These are phyloP conservation scores for Drusus annulatus DNA, from an alignment of 1,140 invertebrate genomes.

Conservation along the genomic window DNA sequence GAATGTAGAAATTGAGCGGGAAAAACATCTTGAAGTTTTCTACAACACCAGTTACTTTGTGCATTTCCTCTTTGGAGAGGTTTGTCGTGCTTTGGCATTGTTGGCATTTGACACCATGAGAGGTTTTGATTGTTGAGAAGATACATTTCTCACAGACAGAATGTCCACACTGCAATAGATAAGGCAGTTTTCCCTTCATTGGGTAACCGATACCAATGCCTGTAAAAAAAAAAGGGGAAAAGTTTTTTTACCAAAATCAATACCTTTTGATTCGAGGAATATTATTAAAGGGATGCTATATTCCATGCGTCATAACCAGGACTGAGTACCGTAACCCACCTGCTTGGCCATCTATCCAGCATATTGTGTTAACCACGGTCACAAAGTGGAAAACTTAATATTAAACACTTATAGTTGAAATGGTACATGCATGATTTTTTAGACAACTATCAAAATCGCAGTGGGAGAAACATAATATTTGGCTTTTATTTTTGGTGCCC, in stretches of 20 bases:
- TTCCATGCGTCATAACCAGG: neutral
- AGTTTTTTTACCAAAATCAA: neutral
- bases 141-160: conserved; percentile 67
- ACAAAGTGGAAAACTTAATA: neutral
- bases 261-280: neutral
- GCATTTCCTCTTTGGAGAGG: conserved; percentile 57
- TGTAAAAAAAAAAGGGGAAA: conserved; percentile 37
- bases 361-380: neutral
- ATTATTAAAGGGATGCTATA: neutral
- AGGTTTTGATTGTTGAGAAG: conserved; percentile 62
- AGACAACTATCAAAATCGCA: too few relatives aligned
- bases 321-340: neutral
- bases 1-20: conserved; percentile 64
- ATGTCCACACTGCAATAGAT: conserved; percentile 66
- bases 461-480: too few relatives aligned
- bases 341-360: neutral
- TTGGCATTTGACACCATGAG: conserved; percentile 64
- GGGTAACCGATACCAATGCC: conserved; percentile 53
- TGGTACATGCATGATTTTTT: too few relatives aligned
- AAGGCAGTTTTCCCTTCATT: conserved; percentile 62
- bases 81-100: conserved; percentile 63
- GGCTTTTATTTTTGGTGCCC: too few relatives aligned
- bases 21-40: conserved; percentile 61
- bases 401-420: neutral
- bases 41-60: conserved; percentile 60